These are phyloP conservation scores for Drosophila sechellia DNA, from an alignment of 1,140 invertebrate species.

Conservation along the genomic window DNA sequence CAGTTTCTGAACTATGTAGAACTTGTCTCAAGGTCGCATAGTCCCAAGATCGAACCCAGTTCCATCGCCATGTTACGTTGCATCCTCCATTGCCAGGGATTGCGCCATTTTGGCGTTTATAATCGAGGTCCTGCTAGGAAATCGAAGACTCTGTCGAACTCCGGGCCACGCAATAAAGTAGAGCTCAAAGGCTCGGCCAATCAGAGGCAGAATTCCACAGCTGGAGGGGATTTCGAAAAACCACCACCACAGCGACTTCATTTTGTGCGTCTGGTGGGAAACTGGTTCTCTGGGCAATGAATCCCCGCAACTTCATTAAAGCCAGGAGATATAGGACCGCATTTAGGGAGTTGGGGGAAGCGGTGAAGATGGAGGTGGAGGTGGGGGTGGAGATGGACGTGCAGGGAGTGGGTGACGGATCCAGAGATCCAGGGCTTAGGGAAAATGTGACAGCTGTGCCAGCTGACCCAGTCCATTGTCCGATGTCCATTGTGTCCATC, in stretches of 20 bases:
- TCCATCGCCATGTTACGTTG: conserved; percentile 11
- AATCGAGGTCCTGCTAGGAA: conserved; percentile 5
- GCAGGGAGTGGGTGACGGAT: conserved; percentile 8
- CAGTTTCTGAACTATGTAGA: too few species aligned
- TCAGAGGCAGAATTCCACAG: conserved; percentile 27
- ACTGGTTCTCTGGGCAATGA: conserved; percentile 43
- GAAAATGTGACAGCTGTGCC: conserved; percentile 79
- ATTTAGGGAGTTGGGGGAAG: neutral
- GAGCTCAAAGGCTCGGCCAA: conserved; percentile 4
- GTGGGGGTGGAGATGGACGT: neutral
- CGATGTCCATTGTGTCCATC: conserved; percentile 23
- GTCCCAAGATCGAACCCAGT: neutral
- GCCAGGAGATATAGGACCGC: conserved; percentile 9
- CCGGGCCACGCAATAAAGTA: neutral
- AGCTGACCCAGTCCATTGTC: conserved; percentile 62
- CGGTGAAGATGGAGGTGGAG: too few species aligned
- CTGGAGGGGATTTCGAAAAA: conserved; percentile 28
- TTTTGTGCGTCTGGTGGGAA: conserved; percentile 38
- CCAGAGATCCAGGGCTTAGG: conserved; percentile 41
- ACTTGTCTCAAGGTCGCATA: too few species aligned
- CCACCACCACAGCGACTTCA: conserved; percentile 43
- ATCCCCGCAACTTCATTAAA: conserved; percentile 52
- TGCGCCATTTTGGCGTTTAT: conserved; percentile 36
- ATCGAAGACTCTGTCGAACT: conserved; percentile 7
- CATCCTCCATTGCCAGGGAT: conserved; percentile 28